Conservation (phyloP, 2,888 invertebrate genomes). For the Limnephilus lunatus region DNA sequence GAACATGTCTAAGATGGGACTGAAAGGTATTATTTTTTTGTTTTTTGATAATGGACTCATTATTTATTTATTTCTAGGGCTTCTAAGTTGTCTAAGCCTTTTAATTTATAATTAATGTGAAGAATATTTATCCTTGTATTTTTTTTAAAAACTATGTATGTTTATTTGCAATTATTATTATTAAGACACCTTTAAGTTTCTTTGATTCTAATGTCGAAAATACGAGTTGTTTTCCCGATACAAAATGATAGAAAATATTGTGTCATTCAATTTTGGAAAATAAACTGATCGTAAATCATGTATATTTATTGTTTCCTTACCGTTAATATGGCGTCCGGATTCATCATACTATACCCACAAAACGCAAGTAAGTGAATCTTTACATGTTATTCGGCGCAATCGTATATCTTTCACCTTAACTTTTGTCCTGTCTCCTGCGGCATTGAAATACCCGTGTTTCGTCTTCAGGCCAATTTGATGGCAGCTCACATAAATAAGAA, state of each 20-base stretch:
- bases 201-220: no score
- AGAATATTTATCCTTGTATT: no score
- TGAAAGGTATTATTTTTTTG: no score
- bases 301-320: conserved; percentile 27
- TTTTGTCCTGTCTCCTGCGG: background rate
- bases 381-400: background rate
- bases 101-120: no score
- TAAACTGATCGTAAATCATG: background rate
- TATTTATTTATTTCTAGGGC: no score
- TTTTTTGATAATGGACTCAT: no score
- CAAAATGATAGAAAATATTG: background rate
- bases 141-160: no score
- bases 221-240: no score
- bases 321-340: conserved; percentile 14
- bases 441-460: background rate
- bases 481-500: conserved; percentile 47
- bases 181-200: no score
- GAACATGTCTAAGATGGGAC: no score
- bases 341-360: background rate
- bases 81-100: no score
- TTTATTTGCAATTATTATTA: no score
- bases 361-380: background rate
- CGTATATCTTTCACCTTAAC: background rate
- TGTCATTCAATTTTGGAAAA: conserved; percentile 32
- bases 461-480: conserved; percentile 12